Base-by-base conservation (phyloP, 2,113 vertebrate genomes). In the Engystomops pustulosus region DNA sequence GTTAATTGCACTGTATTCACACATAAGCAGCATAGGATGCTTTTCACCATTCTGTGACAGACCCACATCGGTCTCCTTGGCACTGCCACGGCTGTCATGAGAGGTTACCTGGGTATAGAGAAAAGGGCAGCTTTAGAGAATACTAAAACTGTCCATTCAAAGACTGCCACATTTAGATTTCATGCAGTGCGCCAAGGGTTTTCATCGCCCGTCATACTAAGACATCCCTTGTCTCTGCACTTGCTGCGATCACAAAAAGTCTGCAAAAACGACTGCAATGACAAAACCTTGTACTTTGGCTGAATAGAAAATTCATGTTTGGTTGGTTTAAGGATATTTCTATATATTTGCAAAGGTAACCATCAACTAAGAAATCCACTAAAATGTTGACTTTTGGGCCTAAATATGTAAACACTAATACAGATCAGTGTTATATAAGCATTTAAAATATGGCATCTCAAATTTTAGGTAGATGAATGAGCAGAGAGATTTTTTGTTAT, bases 141-240 rank as follows among this genome's bases (percentile, higher is more conserved):
- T 51, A 53, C 65, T 49, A 67, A 81, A 81, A 58, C 53, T 25
- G n/a, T 47, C 51, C 58, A 27, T 60, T 78, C 60, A 58, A 60
- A 60, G 49, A 78, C 32, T 60, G 49, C 53, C 41, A 80, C 62
- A 81, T 81, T 70, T 70, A 70, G 47, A 70, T 70, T 51, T 70
- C 62, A 81, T 6, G 47, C 62, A 47, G 47, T 18, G 45, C 5
- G 45, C 32, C 45, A 69, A 51, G 62, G 27, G 65, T 70, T 81
- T 70, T 70, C 45, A 81, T 70, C 45, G 51, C 65, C 62, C 27
- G 68, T 80, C 41, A 34, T 27, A 9, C 23, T 30, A 53, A 32
- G 44, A 25, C 36, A 27, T 68, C 41, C 60, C 60, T 68, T 15
- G 15, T 45, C 38, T 44, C 41, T 15, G n/a, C n/a, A n/a, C n/a